phyloP scores from a whole-genome alignment of 1,140 invertebrate genomes.

The Caenorhabditis latens region DNA sequence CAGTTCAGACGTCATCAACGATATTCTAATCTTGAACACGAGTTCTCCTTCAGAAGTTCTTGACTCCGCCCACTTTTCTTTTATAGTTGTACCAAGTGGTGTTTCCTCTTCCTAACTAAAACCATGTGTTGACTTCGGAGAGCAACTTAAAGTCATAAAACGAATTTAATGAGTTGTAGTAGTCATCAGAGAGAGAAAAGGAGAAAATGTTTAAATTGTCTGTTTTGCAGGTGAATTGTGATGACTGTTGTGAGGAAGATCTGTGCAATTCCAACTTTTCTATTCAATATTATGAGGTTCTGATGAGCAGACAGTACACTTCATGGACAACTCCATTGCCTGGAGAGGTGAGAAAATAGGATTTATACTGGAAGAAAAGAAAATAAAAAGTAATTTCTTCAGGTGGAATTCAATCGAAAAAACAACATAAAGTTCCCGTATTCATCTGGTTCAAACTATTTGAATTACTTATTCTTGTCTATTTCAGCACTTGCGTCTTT shows the following conservation, averaged over 20 bases:
- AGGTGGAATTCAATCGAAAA: constrained; percentile 47
- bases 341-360: constrained; percentile 41
- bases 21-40: not conserved
- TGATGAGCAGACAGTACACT: constrained; percentile 62
- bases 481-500: not conserved
- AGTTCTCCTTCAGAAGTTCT: not conserved
- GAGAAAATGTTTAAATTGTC: not conserved
- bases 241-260: constrained; percentile 64
- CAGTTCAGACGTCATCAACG: not conserved
- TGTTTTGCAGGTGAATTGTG: constrained; percentile 62
- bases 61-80: constrained; percentile 4
- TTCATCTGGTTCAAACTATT: not conserved
- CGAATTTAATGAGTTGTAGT: not conserved
- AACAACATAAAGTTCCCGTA: constrained; percentile 47
- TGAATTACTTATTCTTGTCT: not conserved
- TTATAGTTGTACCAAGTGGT: constrained; percentile 32
- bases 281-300: constrained; percentile 60
- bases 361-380: not conserved
- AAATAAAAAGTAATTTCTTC: not conserved
- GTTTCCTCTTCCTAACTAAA: constrained; percentile 1
- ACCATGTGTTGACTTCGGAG: constrained; percentile 17
- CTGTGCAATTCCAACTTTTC: constrained; percentile 63
- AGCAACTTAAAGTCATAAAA: constrained; percentile 54
- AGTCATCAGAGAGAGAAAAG: not conserved
- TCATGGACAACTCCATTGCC: constrained; percentile 57